These are phyloP conservation scores for Conomelus anceps DNA, from an alignment of 2,888 invertebrate species.

Conservation along the genomic window DNA sequence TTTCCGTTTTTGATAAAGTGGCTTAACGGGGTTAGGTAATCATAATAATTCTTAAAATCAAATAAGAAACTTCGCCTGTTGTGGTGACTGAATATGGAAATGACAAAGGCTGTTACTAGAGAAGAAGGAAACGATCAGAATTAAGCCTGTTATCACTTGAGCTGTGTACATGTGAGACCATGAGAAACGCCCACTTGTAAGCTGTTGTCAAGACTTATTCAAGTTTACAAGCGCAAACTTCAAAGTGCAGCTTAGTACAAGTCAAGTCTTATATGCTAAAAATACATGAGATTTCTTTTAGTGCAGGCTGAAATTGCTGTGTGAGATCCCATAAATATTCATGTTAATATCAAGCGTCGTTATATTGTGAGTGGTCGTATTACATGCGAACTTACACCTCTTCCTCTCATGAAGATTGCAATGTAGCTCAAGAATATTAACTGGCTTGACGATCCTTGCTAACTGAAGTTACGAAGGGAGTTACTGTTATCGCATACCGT, in stretches of 20 bases:
- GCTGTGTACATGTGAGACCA: not conserved
- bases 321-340: not conserved
- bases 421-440: not conserved
- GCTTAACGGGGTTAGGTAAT: not conserved
- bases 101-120: not conserved
- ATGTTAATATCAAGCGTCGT: not conserved
- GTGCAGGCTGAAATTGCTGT: not conserved
- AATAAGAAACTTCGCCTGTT: not conserved
- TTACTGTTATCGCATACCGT: not conserved
- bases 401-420: not conserved
- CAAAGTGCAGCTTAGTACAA: not conserved
- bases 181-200: not conserved
- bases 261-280: not conserved
- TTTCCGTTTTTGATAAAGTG: not conserved
- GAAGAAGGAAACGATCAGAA: not conserved
- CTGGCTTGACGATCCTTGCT: not conserved
- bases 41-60: not conserved
- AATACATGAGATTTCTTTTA: not conserved
- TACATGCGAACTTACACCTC: not conserved
- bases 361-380: not conserved
- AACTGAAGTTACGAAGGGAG: not conserved
- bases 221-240: not conserved
- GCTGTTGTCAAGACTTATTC: not conserved
- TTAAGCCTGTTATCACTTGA: not conserved
- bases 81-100: not conserved